Base-by-base conservation (phyloP, 2,797 vertebrate species). In the Gouania willdenowi region DNA sequence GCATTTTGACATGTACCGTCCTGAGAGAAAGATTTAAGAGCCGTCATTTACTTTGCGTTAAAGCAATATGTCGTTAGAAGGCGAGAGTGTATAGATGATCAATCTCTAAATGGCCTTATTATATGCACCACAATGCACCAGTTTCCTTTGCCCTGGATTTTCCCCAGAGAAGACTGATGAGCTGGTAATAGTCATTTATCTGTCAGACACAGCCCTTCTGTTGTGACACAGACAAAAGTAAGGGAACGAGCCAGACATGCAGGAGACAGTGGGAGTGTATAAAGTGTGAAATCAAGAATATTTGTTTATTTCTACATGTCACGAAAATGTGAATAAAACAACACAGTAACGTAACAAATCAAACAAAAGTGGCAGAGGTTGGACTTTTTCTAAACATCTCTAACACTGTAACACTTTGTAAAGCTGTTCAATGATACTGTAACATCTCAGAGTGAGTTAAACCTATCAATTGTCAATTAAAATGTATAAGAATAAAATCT, bases 41-140 rank as follows among this genome's bases (percentile, higher is more conserved):
- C 20, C 32, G 31, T 60, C 57, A 76, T n/a, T 42, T 23, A 35
- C 32, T 52, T 41, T 25, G 31, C 60, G 45, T 50, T 43, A 65
- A 35, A 46, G 20, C 43, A 59, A 75, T 66, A 66, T 46, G 32
- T 54, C 10, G 10, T 57, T 62, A 62, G 50, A 36, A 21, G 22
- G 20, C 29, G 27, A 11, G 16, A 41, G 24, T 44, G n/a, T 68
- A 70, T 34, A 47, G 53, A 49, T 45, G 69, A 77, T 79, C 71
- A 59, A 68, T 81, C 36, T 50, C 43, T 61, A 29, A 75, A 67
- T 65, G 53, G 64, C 38, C 69, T 71, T 63, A 76, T 83, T 65
- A 75, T 23, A 73, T 81, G 76, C 71, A 51, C 52, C 11, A 10
- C 67, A 44, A 65, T 54, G 65, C 58, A 15, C 50, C 8, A 26